Base-by-base conservation (phyloP, 2,113 vertebrate genomes). In the Chloebia gouldiae region DNA sequence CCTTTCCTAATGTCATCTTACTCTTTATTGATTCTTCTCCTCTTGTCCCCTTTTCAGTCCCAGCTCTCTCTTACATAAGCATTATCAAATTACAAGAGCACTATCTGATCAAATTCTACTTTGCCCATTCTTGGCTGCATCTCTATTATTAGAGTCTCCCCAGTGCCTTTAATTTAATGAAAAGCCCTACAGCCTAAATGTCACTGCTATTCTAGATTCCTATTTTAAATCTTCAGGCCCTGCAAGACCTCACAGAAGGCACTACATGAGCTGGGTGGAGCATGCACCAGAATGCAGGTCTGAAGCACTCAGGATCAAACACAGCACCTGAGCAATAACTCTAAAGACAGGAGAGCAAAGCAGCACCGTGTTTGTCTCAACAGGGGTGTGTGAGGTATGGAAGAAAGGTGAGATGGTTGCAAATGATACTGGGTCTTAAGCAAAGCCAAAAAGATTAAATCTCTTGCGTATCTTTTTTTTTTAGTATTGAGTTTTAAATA, bases 41-140 rank as follows among this genome's bases (percentile, higher is more conserved):
- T 88, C 56, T 90, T 85, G 61, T 80, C 54, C 59, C 27, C 40
- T 84, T 87, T 80, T 42, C 63, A 95, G 85, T 90, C 93, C 75
- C 79, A 89, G 68, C 47, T 95, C 84, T 93, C 71, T 39, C 90
- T 95, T 88, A 92, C 66, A 91, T 93, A 96, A 95, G 73, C 44
- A 91, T 88, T 91, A 96, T 86, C 92, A 92, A 92, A 95, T 95
- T 95, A 91, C 50, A 91, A 85, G 90, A 94, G 71, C 42, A 66
- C 81, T 95, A 95, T 89, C 91, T 92, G 89, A 96, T 93, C 93
- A 94, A 91, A 95, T 91, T 91, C 75, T 95, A 87, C 87, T 87
- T 91, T 73, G 59, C 66, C 79, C 93, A 56, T 91, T 93, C 89
- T 95, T 16, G 0, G 57, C 56, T 91, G 94, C 73, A 53, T 80